Evolutionary conservation across 92 coral and sea anemone genomes (phyloP).

Genomic region (Montipora capitata): DNA sequence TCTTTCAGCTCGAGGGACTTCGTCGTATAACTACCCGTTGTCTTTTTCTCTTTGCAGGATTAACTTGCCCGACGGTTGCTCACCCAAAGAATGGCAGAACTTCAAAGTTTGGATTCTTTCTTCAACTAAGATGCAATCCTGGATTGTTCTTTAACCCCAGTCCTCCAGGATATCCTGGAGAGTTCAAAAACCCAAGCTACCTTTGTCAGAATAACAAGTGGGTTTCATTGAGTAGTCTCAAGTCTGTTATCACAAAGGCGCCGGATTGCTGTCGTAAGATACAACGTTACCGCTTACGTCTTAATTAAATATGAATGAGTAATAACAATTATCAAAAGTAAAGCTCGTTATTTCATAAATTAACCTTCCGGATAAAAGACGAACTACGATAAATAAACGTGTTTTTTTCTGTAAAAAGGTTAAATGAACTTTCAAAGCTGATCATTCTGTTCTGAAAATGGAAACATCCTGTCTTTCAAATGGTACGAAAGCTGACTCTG

Average conservation of each 20-base stretch:
- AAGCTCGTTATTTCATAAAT: no score
- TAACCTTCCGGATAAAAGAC: no score
- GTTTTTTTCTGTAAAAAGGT: no score
- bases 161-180: constrained; percentile 50
- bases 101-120: not conserved
- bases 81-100: constrained; percentile 82
- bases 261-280: constrained; percentile 92
- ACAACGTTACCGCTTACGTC: no score
- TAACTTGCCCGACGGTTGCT: constrained; percentile 45
- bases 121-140: constrained; percentile 55
- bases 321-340: no score
- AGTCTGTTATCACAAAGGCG: constrained; percentile 54
- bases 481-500: not conserved
- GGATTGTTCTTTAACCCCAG: constrained; percentile 82
- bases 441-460: not conserved
- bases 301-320: no score
- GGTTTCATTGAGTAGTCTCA: constrained; percentile 15
- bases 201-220: constrained; percentile 24
- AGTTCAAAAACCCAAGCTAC: constrained; percentile 13
- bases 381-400: no score
- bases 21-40: no score
- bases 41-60: constrained; percentile 24
- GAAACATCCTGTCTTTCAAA: no score
- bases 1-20: no score
- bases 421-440: not conserved